These are phyloP conservation scores for Tyto alba DNA, from an alignment of 2,113 vertebrate species.

Conservation along the genomic window DNA sequence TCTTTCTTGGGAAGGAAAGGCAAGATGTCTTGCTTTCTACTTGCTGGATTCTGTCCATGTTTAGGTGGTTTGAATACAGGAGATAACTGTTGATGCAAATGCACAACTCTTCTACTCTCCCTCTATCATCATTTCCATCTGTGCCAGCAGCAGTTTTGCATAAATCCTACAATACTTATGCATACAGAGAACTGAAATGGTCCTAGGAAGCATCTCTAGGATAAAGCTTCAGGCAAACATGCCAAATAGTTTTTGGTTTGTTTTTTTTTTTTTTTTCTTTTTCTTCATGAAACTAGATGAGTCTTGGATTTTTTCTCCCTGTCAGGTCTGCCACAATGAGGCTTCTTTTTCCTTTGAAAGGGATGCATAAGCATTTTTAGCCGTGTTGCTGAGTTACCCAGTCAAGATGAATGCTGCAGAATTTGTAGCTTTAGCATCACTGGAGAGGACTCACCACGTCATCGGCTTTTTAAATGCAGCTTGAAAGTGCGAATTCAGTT, in stretches of 20 bases:
- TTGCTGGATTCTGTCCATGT: neutral
- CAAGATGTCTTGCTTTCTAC: neutral
- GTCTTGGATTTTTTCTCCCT: neutral
- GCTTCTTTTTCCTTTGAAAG: neutral
- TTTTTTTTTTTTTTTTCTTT: too few species aligned
- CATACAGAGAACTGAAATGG: neutral
- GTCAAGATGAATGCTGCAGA: neutral
- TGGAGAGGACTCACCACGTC: neutral
- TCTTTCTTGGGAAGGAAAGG: neutral
- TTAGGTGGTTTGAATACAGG: neutral
- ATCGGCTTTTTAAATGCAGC: neutral
- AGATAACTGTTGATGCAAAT: neutral
- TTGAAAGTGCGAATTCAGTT: neutral
- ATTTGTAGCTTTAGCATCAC: rapidly evolving
- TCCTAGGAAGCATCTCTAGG: neutral
- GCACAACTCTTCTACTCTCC: neutral
- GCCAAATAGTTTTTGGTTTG: neutral
- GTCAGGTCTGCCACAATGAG: neutral
- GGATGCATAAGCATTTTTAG: neutral
- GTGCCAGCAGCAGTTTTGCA: neutral
- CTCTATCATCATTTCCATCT: neutral
- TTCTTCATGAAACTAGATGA: neutral
- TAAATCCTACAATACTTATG: neutral
- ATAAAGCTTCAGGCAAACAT: neutral
- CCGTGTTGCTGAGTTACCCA: neutral